Evolutionary conservation across 2,113 vertebrate species (phyloP), one percentile per base, ranked within the genome.

Genomic region (Sebastes schlegelii): DNA sequence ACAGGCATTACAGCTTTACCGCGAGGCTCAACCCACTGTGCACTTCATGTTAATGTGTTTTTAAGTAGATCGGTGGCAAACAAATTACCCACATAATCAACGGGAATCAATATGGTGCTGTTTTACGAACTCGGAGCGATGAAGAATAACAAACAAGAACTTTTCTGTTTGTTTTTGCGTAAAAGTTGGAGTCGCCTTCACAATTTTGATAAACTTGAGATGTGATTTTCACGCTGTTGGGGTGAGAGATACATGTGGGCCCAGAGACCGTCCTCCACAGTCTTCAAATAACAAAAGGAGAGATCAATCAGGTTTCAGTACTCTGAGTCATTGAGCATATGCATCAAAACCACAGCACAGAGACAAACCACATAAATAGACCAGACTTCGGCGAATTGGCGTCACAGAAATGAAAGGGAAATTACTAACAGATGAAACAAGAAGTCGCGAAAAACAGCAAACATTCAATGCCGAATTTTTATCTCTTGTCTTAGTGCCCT

Each of bases 391-490:
- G 68, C 64, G 71, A 68, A 77, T 7, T 68, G 65, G 77, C 84
- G 74, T 92, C 91, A 89, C 76, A 84, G 80, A 86, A 34, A 82
- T 9, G 26, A 67, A 74, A 75, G 64, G 70, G 80, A 88, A 92
- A 92, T 89, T 72, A 87, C 87, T 68, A 83, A 83, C 92, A 91
- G 84, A 92, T 93, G 90, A 90, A 88, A 87, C 46, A 43, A 78
- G 69, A 77, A 57, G 77, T 19, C 55, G 65, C 45, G 75, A 43
- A 83, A 23, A 80, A 55, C 78, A 55, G 72, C 57, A 61, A 57
- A 16, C 11, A 42, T 69, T 52, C 67, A 42, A 23, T 1, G 48
- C 45, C 43, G 43, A 60, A 57, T 52, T 58, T 57, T 13, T 49
- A 14, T 10, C 21, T 43, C 58, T 54, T 49, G 64, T 62, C 45